Evolutionary conservation across 30 jellyfish, hydroid and myxozoan species (phyloP).

Genomic region (Nemopilema nomurai): DNA sequence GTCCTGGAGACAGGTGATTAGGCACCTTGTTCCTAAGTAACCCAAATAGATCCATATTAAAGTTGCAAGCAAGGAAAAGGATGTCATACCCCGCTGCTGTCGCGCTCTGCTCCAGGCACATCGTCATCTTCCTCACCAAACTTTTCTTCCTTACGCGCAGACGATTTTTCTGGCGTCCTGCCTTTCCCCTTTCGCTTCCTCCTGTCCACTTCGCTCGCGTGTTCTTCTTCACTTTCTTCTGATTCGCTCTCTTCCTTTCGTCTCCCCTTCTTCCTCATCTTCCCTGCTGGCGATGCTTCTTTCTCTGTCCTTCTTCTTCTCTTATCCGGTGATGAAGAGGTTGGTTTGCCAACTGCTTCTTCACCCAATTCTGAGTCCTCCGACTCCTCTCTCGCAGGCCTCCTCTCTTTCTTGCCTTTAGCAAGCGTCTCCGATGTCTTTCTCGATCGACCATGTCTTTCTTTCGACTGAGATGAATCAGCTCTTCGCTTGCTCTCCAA

Average conservation of each 20-base stretch:
- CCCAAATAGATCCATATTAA: too few relatives aligned
- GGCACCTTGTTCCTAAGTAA: too few relatives aligned
- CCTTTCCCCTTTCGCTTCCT: constrained; percentile 52
- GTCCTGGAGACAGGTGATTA: too few relatives aligned
- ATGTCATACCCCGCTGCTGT: not conserved
- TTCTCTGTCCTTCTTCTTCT: constrained; percentile 41
- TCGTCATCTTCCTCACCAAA: constrained; percentile 37
- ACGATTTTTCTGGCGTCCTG: constrained; percentile 53
- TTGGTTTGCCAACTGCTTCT: constrained; percentile 11
- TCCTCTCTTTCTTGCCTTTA: constrained; percentile 40
- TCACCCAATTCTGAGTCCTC: constrained; percentile 40
- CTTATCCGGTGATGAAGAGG: constrained; percentile 49
- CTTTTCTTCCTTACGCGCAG: constrained; percentile 27
- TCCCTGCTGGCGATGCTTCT: constrained; percentile 37
- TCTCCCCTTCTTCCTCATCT: constrained; percentile 40
- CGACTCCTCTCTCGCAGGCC: constrained; percentile 52
- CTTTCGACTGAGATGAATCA: constrained; percentile 18
- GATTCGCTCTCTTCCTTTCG: constrained; percentile 33
- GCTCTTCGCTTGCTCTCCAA: constrained; percentile 22
- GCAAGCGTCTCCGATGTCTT: constrained; percentile 37
- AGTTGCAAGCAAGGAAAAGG: not conserved
- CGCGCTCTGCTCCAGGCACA: constrained; percentile 34
- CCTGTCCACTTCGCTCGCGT: constrained; percentile 30
- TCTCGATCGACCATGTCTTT: constrained; percentile 49
- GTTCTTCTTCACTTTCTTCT: constrained; percentile 48